Evolutionary conservation across 2,888 invertebrate genomes (phyloP), one percentile per base, ranked within the genome.

Genomic region (Calameuta pallipes): DNA sequence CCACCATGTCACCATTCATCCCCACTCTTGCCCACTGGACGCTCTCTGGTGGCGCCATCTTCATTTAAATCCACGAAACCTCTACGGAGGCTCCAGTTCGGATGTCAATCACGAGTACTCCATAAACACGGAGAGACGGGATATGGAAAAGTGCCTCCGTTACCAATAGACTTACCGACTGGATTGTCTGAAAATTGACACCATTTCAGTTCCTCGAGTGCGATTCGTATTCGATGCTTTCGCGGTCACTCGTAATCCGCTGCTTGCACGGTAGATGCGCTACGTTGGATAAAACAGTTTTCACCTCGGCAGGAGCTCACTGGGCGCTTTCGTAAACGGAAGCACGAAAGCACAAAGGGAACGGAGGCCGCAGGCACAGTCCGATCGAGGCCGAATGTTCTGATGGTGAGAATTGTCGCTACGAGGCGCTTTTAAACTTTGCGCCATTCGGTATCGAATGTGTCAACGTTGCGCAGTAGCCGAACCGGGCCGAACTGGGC

Each of bases 1-100:
- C 82, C 80, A 78, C 83, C 79, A 79, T 15, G 9, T 56, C 56
- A 9, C 2, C 9, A 56, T 56, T 56, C 56, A 56, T 1, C 56
- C 56, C 56, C 56, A 41, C 56, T 56, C 56, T 23, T 56, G 23
- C 2, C 9, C 23, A 4, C 23, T 56, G 56, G 56, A 56, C 23
- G 23, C 9, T 56, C 56, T 9, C 56, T 2, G 9, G 56, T 56
- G 56, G 56, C 9, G 56, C 23, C 56, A 56, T 56, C 56, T 56
- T 23, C 9, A 9, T 0, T 9, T 23, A 2, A 23, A 56, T 9
- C 23, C 56, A 15, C 9, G 23, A 56, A 23, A 6, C 56, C 9
- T 56, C 56, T 56, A 56, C 1, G 56, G 23, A 23, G 56, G 23
- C 23, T 56, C 56, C 56, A 23, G 56, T 56, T 23, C 56, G 1